Evolutionary conservation across 1,140 invertebrate species (phyloP), one percentile per base, ranked within the genome.

Genomic region (Dinothrombium tinctorium): DNA sequence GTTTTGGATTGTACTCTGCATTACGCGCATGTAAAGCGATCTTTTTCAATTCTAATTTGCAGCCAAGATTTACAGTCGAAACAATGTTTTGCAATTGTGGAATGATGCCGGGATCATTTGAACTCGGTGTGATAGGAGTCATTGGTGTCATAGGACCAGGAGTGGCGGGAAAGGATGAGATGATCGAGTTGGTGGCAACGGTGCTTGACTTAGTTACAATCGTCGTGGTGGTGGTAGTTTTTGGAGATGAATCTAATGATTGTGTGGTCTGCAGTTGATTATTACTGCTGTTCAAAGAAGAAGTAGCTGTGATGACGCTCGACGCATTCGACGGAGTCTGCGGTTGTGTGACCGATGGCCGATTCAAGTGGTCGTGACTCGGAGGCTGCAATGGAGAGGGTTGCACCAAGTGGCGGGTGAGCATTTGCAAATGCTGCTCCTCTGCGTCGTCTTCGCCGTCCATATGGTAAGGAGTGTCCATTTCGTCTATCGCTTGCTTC

Each of bases 1-100:
- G 75, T 63, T 98, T 99, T 21, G 94, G 94, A 64, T 99, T 99
- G 53, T 98, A 99, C 62, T 99, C 94, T 11, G 94, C 94, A 68
- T 99, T 99, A 60, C 94, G 72, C 0, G 94, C 94, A 61, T 96
- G 89, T 2, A 98, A 62, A 1, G 94, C 94, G 52, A 99, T 99
- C 62, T 87, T 92, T 54, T 94, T 92, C 26, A 94, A 63, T 56
- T 94, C 86, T 50, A 95, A 61, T 62, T 86, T 89, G 56, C 89
- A 95, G 52, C 76, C 86, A 41, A 98, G 63, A 62, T 94, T 96
- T 0, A 98, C 89, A 33, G 90, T 98, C 28, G 89, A 94, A 1
- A 98, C 90, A 54, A 98, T 89, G 56, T 90, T 89, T 55, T 94
- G 87, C 55, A 94, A 63, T 56, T 89, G 81, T 37, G 89, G 87